These are phyloP conservation scores for Acrobasis repandana DNA, from an alignment of 2,888 invertebrate species.

Conservation along the genomic window DNA sequence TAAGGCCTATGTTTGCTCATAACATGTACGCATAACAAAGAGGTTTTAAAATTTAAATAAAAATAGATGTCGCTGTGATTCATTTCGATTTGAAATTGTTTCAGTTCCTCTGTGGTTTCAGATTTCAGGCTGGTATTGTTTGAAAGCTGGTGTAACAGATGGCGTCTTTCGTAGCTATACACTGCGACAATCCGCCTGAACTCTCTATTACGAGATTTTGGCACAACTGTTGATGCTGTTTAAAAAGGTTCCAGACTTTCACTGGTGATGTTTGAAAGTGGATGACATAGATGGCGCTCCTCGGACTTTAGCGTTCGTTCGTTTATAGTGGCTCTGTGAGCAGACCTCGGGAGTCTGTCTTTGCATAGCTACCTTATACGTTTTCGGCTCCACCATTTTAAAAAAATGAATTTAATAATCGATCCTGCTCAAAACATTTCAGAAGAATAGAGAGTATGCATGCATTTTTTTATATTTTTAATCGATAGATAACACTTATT, in stretches of 20 bases:
- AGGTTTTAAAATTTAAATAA: background rate
- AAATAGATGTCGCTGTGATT: slow-evolving; percentile 2
- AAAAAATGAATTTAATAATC: too few species aligned
- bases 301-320: background rate
- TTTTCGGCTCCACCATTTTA: too few species aligned
- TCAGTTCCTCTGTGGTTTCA: background rate
- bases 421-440: too few species aligned
- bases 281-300: background rate
- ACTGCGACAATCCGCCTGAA: too few species aligned
- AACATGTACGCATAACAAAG: background rate
- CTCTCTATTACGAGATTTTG: too few species aligned
- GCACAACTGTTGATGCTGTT: too few species aligned
- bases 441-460: too few species aligned
- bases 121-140: background rate
- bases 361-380: too few species aligned
- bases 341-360: too few species aligned
- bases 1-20: too few species aligned
- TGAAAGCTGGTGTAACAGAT: slow-evolving; percentile 1
- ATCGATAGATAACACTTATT: too few species aligned
- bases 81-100: background rate
- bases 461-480: too few species aligned
- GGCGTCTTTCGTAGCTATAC: background rate
- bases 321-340: background rate
- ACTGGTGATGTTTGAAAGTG: background rate
- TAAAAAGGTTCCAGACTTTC: background rate